Evolutionary conservation across 2,113 vertebrate genomes (phyloP).

Genomic region (Cygnus buccinator): DNA sequence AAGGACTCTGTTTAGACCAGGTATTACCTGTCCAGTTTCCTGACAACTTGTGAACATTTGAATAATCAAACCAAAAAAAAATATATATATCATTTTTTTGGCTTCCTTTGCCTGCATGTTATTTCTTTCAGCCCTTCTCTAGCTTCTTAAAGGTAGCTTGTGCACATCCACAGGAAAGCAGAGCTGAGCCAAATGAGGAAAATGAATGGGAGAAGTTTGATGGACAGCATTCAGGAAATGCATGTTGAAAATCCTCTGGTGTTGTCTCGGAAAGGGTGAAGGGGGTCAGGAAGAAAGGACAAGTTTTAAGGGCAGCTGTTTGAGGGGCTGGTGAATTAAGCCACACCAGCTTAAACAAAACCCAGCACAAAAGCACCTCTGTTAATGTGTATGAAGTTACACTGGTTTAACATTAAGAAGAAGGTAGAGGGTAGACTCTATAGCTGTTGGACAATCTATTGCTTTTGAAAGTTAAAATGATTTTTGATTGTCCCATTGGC

Average conservation of each 20-base stretch:
- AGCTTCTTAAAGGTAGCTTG: not conserved
- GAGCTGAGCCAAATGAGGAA: not conserved
- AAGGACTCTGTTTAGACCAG: slow-evolving; percentile 48
- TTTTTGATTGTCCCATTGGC: not conserved
- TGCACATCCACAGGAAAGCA: not conserved
- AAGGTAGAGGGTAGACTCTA: not conserved
- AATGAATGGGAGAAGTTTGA: not conserved
- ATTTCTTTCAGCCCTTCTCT: not conserved
- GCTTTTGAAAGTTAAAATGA: not conserved
- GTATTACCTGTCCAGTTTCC: slow-evolving; percentile 55
- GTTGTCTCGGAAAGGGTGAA: not conserved
- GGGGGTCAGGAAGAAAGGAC: not conserved
- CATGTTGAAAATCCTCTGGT: not conserved
- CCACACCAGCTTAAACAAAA: not conserved
- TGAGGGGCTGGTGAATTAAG: not conserved
- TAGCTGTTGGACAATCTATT: not conserved
- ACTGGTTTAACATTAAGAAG: not conserved
- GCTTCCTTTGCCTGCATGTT: not conserved
- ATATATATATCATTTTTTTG: not conserved
- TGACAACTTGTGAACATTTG: not conserved
- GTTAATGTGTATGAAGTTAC: not conserved
- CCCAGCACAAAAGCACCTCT: not conserved
- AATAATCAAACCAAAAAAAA: slow-evolving; percentile 20
- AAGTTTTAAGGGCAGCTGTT: not conserved
- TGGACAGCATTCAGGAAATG: not conserved